These are phyloP conservation scores for Cercopithecus mona DNA, from an alignment of 2,113 vertebrate species.

Conservation along the genomic window DNA sequence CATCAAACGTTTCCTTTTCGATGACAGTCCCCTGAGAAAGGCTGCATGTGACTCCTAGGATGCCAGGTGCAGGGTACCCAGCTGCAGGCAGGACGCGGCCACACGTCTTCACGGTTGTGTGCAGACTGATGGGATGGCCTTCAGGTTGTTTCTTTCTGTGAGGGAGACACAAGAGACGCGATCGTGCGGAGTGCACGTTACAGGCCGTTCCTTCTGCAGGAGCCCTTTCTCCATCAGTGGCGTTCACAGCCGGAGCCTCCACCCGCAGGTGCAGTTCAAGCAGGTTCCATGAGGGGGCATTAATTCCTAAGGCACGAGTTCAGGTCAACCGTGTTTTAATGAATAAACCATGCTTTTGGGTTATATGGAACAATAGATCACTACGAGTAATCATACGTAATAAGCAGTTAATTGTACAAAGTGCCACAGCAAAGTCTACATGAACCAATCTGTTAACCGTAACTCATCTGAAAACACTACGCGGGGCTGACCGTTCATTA, in stretches of 20 bases:
- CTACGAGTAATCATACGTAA: constrained; percentile 79
- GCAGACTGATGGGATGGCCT: constrained; percentile 87
- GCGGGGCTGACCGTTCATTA: constrained; percentile 60
- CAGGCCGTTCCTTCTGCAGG: constrained; percentile 77
- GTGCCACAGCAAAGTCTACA: constrained; percentile 82
- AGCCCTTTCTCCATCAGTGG: constrained; percentile 65
- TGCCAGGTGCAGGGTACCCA: constrained; percentile 68
- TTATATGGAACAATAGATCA: constrained; percentile 81
- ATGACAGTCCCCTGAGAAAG: constrained; percentile 71
- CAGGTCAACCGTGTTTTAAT: constrained; percentile 81
- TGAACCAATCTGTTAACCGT: constrained; percentile 73
- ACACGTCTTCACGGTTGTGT: constrained; percentile 16
- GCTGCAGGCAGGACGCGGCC: constrained; percentile 62
- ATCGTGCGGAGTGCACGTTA: constrained; percentile 85
- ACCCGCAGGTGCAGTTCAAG: constrained; percentile 80
- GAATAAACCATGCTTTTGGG: constrained; percentile 89
- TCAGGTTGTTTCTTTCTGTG: constrained; percentile 42
- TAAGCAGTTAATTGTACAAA: constrained; percentile 86
- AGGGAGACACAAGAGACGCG: constrained; percentile 82
- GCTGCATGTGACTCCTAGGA: constrained; percentile 80
- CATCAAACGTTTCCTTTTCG: constrained; percentile 53
- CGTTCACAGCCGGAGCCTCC: constrained; percentile 55
- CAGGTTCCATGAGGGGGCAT: constrained; percentile 85
- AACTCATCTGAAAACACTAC: constrained; percentile 74
- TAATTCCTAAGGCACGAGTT: constrained; percentile 92